phyloP scores from a whole-genome alignment of 1,140 invertebrate genomes.

The Drosophila tropicalis region DNA sequence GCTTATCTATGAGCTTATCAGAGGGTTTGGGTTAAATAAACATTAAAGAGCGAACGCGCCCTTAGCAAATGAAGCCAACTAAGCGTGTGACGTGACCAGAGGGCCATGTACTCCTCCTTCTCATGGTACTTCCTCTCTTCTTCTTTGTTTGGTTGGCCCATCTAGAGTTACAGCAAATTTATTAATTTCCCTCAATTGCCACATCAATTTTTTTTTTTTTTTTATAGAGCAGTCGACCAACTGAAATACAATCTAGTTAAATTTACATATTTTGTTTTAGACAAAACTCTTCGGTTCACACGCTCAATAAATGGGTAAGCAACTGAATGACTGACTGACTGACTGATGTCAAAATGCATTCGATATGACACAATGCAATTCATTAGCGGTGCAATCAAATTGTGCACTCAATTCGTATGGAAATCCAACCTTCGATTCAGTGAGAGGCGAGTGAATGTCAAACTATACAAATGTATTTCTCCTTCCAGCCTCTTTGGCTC shows the following conservation, averaged over 20 bases:
- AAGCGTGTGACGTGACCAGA: slow-evolving; percentile 68
- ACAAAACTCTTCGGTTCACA: slow-evolving; percentile 51
- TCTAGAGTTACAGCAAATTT: slow-evolving; percentile 64
- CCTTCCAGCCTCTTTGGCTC: slow-evolving; percentile 12
- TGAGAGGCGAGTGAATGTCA: slow-evolving; percentile 23
- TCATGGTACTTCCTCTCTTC: slow-evolving; percentile 3
- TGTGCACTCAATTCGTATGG: slow-evolving; percentile 53
- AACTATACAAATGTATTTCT: background rate
- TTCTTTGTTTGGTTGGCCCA: slow-evolving; percentile 12
- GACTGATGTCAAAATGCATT: slow-evolving; percentile 63
- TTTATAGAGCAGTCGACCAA: slow-evolving; percentile 10
- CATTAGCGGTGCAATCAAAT: slow-evolving; percentile 56
- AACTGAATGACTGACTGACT: slow-evolving; percentile 21
- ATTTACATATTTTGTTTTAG: slow-evolving; percentile 56
- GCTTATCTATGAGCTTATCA: slow-evolving; percentile 47
- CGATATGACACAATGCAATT: slow-evolving; percentile 72
- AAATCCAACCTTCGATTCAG: slow-evolving; percentile 46
- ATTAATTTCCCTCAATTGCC: slow-evolving; percentile 67
- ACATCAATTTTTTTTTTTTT: slow-evolving; percentile 51
- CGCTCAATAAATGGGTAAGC: slow-evolving; percentile 28
- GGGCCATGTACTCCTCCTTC: background rate
- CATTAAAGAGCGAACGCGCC: slow-evolving; percentile 46
- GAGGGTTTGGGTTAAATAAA: slow-evolving; percentile 43
- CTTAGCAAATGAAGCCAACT: slow-evolving; percentile 68
- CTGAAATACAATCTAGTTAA: slow-evolving; percentile 21